Evolutionary conservation across 1,140 invertebrate species (phyloP), one percentile per base, ranked within the genome.

Genomic region (Gonioctena quinquepunctata): DNA sequence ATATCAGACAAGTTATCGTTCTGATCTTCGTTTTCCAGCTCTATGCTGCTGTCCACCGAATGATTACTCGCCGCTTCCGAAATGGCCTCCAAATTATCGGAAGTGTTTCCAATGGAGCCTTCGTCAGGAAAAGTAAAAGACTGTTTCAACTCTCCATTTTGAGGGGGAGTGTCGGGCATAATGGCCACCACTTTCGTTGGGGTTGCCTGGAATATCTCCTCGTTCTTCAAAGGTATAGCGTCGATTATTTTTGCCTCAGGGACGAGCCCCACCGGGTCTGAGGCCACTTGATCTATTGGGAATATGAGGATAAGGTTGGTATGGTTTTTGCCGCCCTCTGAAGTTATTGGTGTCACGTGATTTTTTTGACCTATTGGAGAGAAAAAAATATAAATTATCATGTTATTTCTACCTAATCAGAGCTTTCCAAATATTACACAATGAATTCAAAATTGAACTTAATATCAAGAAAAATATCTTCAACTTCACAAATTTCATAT

Each of bases 41-140:
- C 94, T 8, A 96, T 85, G 22, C 94, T 96, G 42, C 94, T 96
- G n/a, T 93, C 94, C 42, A 96, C 95, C 70, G 95, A 97, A 82
- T 97, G 95, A 85, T 96, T 97, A 26, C 94, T 96, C 0, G 95
- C 95, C 7, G 94, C 95, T 84, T 98, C 96, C 6, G 94, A 97
- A 48, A 97, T 95, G 0, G 93, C 96, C 85, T 98, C 96, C 73
- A 96, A 85, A 84, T 97, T 96, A 81, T 97, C 96, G 22, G 94
- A 96, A 0, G 94, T 94, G 81, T 96, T 96, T 3, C 93, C 93
- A 54, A 92, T 89, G 0, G 91, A 92, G 2, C 90, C 91, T 84
- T 97, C 95, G 78, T 97, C 95, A 71, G 95, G 93, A 0, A 93
- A 95, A 22, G 94, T 86, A 94, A 96, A 83, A 68, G 76, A 33